Evolutionary conservation across 2,113 vertebrate genomes (phyloP).

Genomic region (Epinephelus cyanopodus): DNA sequence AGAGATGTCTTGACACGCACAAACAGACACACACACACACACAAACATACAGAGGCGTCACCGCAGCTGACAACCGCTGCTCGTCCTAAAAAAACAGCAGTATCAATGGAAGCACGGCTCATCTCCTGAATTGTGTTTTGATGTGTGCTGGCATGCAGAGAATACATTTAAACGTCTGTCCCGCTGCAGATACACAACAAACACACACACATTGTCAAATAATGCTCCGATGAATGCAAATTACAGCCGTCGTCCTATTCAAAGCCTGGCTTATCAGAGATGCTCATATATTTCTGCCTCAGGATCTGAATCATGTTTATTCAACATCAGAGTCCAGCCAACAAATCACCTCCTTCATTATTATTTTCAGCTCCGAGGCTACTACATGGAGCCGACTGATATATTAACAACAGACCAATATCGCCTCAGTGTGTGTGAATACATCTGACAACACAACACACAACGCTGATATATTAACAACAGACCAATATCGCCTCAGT

Average conservation of each 20-base stretch:
- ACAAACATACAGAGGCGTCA: not conserved
- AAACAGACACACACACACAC: conserved; percentile 21
- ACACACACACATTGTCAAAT: conserved; percentile 33
- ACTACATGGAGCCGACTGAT: not conserved
- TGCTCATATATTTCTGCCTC: conserved; percentile 39
- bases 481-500: too few species aligned
- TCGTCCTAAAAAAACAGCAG: conserved; percentile 26
- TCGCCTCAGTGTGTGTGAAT: not conserved
- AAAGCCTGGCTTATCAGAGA: conserved; percentile 41
- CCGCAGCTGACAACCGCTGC: conserved; percentile 37
- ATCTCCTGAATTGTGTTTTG: conserved; percentile 59
- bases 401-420: not conserved
- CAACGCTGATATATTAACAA: too few species aligned
- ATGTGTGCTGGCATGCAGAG: conserved; percentile 53
- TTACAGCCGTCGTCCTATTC: conserved; percentile 29
- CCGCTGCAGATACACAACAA: conserved; percentile 37
- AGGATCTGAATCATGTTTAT: conserved; percentile 55
- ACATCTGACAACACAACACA: not conserved
- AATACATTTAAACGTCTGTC: conserved; percentile 58
- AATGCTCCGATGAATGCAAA: conserved; percentile 55
- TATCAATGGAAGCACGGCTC: conserved; percentile 51
- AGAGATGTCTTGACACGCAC: conserved; percentile 44
- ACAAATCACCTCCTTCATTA: conserved; percentile 25
- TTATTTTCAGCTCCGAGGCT: not conserved
- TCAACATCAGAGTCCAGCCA: conserved; percentile 36